Conservation (phyloP, 2,113 vertebrate genomes). For the Nibea coibor region DNA sequence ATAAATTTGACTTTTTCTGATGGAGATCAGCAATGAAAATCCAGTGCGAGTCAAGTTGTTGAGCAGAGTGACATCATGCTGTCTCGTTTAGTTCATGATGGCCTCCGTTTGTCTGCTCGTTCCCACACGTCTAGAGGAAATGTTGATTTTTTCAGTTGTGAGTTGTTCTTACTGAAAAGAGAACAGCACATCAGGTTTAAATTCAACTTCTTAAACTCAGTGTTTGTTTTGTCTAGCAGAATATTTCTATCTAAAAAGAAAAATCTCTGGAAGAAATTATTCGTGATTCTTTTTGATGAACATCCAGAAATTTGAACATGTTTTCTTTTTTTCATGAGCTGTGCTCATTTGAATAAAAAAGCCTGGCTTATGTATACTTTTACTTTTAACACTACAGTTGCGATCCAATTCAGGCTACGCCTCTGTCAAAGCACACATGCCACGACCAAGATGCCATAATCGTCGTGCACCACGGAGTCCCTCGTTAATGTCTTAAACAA, state of each 20-base stretch:
- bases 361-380: too few species aligned
- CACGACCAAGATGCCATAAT: neutral
- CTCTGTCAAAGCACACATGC: too few species aligned
- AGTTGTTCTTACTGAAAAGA: too few species aligned
- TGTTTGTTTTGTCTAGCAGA: neutral
- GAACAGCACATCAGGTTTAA: neutral
- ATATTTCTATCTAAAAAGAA: neutral
- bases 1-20: slow-evolving; percentile 12
- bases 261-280: too few species aligned
- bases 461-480: too few species aligned
- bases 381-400: too few species aligned
- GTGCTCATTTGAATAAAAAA: too few species aligned
- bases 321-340: too few species aligned
- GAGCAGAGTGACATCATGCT: slow-evolving; percentile 14
- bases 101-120: neutral
- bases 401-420: too few species aligned
- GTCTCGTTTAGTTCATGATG: neutral
- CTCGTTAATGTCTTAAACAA: too few species aligned
- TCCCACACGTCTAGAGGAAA: neutral
- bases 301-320: too few species aligned
- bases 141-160: neutral
- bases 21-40: slow-evolving; percentile 26
- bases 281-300: too few species aligned
- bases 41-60: neutral
- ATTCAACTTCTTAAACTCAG: neutral